Base-by-base conservation (phyloP, 2,888 invertebrate genomes). In the Hyppa rectilinea region DNA sequence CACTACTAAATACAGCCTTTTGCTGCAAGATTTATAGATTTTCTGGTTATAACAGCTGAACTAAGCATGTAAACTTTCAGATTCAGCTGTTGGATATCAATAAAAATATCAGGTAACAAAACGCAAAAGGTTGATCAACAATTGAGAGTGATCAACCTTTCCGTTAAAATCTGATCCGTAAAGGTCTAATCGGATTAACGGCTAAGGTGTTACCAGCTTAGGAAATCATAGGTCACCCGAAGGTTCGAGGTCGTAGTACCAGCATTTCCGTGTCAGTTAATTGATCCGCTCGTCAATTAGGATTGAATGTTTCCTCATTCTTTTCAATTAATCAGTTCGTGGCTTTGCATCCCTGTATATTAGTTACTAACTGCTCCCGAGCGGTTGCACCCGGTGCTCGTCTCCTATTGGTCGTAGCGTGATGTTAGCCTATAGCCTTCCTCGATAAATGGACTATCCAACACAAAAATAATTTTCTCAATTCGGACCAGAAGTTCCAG, bases 201-300 rank as follows among this genome's bases (percentile, higher is more conserved):
- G 38, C 43, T 49, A 73, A 47, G 40, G 61, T 59, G 12, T 53
- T 17, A 47, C 23, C 23, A 23, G 47, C 56, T 52, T 62, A 53
- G 29, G 14, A 58, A 58, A 52, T 52, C 40, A 52, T 23, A 60
- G 60, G 60, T 49, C 34, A 55, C 29, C 29, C 40, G 9, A 38
- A 64, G 49, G 55, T 64, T 70, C 60, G 55, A 67, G 59, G 70
- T 59, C 14, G 58, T 23, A 45, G 47, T 52, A 67, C 36, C 29
- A 55, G n/a, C 17, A 38, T 52, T 74, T 69, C 55, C 55, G 65
- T 49, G 23, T 59, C 47, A 68, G 52, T 58, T 52, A 59, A 67
- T 70, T 56, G 23, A 36, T 43, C 0, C 62, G 53, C 69, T 38
- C 23, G 20, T 47, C 29, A 69, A 78, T 64, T 61, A 72, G 10